phyloP scores from a whole-genome alignment of 2,888 invertebrate genomes.

The Glyphotaelius pellucidus region DNA sequence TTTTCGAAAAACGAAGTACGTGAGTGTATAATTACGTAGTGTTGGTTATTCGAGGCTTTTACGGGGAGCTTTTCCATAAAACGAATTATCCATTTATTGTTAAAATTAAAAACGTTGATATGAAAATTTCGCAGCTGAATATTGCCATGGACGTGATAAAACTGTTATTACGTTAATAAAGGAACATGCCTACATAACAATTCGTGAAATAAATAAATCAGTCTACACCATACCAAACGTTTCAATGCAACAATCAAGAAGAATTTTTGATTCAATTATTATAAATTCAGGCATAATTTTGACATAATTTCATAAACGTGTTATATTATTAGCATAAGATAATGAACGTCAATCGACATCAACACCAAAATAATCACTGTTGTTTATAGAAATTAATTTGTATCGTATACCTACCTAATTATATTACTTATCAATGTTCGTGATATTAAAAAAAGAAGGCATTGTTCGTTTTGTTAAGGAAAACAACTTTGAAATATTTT shows the following conservation, averaged over 20 bases:
- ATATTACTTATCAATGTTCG: background rate
- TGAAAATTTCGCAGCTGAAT: background rate
- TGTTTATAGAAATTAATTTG: background rate
- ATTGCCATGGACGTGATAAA: background rate
- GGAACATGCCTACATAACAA: background rate
- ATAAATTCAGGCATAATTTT: background rate
- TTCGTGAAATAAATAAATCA: background rate
- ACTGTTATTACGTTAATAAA: background rate
- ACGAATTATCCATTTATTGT: background rate
- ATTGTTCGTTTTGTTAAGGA: background rate
- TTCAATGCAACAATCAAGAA: too few species aligned
- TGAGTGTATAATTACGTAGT: background rate
- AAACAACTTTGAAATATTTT: conserved; percentile 16
- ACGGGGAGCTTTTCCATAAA: background rate
- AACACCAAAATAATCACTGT: background rate
- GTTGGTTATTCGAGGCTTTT: background rate
- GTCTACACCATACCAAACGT: background rate
- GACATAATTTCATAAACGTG: background rate
- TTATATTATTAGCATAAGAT: background rate
- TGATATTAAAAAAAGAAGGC: background rate
- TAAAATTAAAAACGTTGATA: background rate
- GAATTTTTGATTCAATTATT: background rate
- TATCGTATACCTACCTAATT: background rate
- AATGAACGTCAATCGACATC: too few species aligned
- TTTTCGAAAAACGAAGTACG: background rate